These are phyloP conservation scores for Choristoneura rosaceana DNA, from an alignment of 2,888 invertebrate genomes.

Conservation along the genomic window DNA sequence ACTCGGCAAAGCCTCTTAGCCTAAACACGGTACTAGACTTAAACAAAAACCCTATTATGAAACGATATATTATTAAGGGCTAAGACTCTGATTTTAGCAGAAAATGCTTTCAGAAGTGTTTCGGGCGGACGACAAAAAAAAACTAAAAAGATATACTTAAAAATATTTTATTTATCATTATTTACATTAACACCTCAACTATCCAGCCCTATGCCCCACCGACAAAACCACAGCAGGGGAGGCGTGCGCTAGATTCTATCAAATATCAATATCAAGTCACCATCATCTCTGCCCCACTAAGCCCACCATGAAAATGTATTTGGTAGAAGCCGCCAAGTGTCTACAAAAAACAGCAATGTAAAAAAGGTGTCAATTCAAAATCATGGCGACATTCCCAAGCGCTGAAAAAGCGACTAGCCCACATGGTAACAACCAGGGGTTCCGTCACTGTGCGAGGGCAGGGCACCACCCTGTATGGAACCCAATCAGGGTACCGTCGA, in stretches of 20 bases:
- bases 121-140: neutral
- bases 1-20: too few relatives aligned
- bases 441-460: constrained; percentile 57
- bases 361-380: constrained; percentile 49
- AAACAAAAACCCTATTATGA: too few relatives aligned
- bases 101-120: too few relatives aligned
- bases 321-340: constrained; percentile 32
- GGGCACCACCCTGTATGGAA: constrained; percentile 31
- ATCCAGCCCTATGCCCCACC: constrained; percentile 31
- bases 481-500: constrained; percentile 35
- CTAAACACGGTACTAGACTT: too few relatives aligned
- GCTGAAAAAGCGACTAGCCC: constrained; percentile 62
- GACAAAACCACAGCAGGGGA: constrained; percentile 19
- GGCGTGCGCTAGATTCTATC: constrained; percentile 21
- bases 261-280: constrained; percentile 18
- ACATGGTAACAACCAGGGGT: constrained; percentile 59
- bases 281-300: neutral
- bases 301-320: constrained; percentile 13
- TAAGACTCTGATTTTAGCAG: too few relatives aligned
- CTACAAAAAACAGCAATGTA: constrained; percentile 48
- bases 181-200: constrained; percentile 31
- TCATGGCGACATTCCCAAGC: constrained; percentile 48
- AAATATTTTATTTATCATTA: constrained; percentile 32
- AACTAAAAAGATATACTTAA: neutral
- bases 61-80: too few relatives aligned